Conservation (phyloP, 2,797 vertebrate species). For the Heteromormyrus szaboi region DNA sequence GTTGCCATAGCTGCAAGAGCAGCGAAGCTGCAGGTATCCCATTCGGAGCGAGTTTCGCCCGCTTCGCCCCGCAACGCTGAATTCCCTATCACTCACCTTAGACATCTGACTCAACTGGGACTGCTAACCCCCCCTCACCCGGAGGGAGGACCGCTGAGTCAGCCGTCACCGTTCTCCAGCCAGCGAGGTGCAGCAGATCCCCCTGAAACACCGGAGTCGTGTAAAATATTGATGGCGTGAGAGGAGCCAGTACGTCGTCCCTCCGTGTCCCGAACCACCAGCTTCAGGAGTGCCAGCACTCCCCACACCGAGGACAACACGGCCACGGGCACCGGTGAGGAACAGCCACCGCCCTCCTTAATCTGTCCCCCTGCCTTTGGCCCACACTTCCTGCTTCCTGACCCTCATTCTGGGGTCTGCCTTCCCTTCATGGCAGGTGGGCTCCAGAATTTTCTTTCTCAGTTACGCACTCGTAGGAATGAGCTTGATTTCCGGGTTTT, state of each 20-base stretch:
- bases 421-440: background rate
- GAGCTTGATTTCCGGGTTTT: background rate
- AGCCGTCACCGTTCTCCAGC: background rate
- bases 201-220: background rate
- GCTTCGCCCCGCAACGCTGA: background rate
- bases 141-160: background rate
- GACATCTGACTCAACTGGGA: background rate
- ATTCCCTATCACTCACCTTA: background rate
- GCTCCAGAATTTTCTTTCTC: background rate
- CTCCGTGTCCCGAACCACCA: constrained; percentile 50
- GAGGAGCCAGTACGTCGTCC: constrained; percentile 40
- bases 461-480: background rate
- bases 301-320: constrained; percentile 62
- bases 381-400: background rate
- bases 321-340: constrained; percentile 71
- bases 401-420: background rate
- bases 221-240: constrained; percentile 51
- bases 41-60: background rate
- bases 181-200: background rate
- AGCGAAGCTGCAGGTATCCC: background rate
- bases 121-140: background rate
- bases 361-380: background rate
- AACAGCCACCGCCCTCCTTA: background rate
- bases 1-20: constrained; percentile 1
- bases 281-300: constrained; percentile 61